These are phyloP conservation scores for Pitta sordida DNA, from an alignment of 2,113 vertebrate genomes.

Conservation along the genomic window DNA sequence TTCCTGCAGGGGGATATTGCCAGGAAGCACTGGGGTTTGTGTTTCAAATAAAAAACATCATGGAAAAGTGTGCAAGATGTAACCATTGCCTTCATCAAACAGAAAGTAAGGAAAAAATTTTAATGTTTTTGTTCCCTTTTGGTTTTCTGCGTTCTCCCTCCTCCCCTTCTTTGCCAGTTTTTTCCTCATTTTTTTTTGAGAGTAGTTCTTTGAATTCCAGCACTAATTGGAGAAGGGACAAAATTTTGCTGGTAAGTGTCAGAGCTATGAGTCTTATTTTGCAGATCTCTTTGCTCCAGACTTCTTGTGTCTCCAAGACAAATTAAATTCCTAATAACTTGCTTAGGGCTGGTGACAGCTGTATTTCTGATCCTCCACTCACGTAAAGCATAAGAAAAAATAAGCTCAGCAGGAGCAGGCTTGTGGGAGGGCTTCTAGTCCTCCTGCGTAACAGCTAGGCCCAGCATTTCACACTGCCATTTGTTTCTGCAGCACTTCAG, in stretches of 20 bases:
- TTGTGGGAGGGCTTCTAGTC: not conserved
- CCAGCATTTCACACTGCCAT: not conserved
- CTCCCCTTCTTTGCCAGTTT: accelerated
- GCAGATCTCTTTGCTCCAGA: not conserved
- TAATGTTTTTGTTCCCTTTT: not conserved
- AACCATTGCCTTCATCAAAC: not conserved
- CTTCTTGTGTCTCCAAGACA: not conserved
- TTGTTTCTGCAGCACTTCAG: not conserved
- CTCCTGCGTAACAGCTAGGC: not conserved
- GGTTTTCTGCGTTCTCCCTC: not conserved
- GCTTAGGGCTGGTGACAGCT: not conserved
- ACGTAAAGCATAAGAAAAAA: not conserved
- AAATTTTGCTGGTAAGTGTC: not conserved
- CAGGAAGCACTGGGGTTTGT: not conserved
- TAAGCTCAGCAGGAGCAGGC: not conserved
- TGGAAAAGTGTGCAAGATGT: not conserved
- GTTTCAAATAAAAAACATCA: not conserved
- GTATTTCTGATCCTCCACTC: not conserved
- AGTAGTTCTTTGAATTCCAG: not conserved
- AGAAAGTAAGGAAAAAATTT: not conserved
- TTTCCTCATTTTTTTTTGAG: not conserved
- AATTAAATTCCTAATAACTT: not conserved
- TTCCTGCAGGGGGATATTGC: not conserved
- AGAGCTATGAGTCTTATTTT: not conserved
- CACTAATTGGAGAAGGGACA: not conserved